Base-by-base conservation (phyloP, 2,797 vertebrate species). In the Danio albolineatus region DNA sequence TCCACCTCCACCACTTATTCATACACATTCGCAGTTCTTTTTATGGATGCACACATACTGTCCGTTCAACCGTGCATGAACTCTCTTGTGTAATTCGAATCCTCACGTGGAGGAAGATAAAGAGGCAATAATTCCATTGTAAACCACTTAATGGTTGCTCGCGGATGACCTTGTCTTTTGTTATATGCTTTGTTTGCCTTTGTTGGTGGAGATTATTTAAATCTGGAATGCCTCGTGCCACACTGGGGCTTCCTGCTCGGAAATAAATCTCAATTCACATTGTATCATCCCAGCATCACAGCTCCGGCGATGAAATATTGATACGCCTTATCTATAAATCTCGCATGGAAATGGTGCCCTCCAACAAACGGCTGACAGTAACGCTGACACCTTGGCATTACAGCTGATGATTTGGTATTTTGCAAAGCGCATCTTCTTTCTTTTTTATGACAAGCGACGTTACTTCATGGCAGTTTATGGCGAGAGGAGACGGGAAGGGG, bases 281-380 rank as follows among this genome's bases (percentile, higher is more conserved):
- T 91, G 92, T 95, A 94, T 93, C 94, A 91, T 93, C 89, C 89
- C 90, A 89, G 92, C 86, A 87, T 88, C 85, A 86, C 92, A 90
- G 92, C 93, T 83, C 86, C 84, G 70, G 71, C 85, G 88, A 92
- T 94, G 89, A 94, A 94, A 94, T 92, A 95, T 92, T 91, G 90
- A 78, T 81, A 85, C 90, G 91, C 86, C 92, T 86, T 86, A 86
- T 91, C 88, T 84, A 92, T 96, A 93, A 94, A 95, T 95, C 94
- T 88, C 89, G 93, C 90, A 92, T 88, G 89, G 92, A 95, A 92
- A 94, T 80, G 82, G 90, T 90, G 91, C 84, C 90, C 91, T 91
- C 89, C 87, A 89, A 90, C 85, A 93, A 93, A 94, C 89, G 89
- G 84, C 80, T 89, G 89, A 94, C 87, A 91, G 90, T 93, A 94